Evolutionary conservation across 2,113 vertebrate species (phyloP).

Genomic region (Craseonycteris thonglongyai): DNA sequence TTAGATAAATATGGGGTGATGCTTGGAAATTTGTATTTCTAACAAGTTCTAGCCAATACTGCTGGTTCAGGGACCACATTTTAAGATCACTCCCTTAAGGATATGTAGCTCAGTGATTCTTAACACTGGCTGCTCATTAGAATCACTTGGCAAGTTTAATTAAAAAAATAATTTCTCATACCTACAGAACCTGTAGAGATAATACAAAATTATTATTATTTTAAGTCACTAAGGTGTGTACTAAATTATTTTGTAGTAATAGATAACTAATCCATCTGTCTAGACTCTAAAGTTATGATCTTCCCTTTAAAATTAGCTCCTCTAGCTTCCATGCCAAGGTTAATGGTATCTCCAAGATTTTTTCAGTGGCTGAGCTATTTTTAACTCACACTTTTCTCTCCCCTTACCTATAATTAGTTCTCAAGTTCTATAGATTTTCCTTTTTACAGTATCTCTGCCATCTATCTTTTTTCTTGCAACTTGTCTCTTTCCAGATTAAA

Average conservation of each 20-base stretch:
- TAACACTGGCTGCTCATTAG: neutral
- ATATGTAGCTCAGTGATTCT: neutral
- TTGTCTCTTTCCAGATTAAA: neutral
- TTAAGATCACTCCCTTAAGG: neutral
- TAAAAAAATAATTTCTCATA: neutral
- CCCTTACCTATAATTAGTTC: constrained; percentile 1
- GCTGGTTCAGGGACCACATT: neutral
- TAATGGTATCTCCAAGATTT: neutral
- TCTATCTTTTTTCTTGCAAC: neutral
- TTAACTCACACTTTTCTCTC: neutral
- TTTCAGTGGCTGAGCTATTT: constrained; percentile 7
- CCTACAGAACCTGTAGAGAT: neutral
- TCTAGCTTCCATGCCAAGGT: neutral
- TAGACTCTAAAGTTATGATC: neutral
- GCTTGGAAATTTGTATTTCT: neutral
- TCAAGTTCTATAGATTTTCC: neutral
- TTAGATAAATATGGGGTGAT: neutral
- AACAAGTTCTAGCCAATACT: neutral
- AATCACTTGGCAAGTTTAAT: neutral
- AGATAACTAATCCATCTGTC: neutral
- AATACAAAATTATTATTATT: neutral
- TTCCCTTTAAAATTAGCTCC: neutral
- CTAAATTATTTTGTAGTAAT: neutral
- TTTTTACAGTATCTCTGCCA: neutral
- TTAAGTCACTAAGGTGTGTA: neutral